Evolutionary conservation across 2,797 vertebrate species (phyloP).

Genomic region (Scolopax rusticola): DNA sequence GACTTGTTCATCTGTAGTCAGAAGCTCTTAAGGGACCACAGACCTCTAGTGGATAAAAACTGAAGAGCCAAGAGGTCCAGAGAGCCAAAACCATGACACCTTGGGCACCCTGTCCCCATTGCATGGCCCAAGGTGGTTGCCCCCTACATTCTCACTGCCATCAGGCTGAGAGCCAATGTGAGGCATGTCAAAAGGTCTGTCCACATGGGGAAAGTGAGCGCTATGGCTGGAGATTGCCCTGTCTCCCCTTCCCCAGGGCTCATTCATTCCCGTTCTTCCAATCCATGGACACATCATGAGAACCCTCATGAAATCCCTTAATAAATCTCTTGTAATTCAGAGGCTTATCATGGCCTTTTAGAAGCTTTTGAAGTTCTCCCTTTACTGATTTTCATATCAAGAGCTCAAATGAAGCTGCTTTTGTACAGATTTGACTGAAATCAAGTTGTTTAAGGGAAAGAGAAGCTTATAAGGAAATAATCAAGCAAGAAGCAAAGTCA

Average conservation of each 20-base stretch:
- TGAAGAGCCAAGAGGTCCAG: not conserved
- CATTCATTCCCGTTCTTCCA: not conserved
- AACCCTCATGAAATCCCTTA: not conserved
- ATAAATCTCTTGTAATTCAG: constrained; percentile 1
- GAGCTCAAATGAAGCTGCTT: not conserved
- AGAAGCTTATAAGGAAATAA: not conserved
- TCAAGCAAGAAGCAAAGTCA: not conserved
- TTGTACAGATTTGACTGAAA: not conserved
- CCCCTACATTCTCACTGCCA: rapidly evolving
- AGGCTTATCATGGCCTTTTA: not conserved
- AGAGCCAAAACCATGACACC: rapidly evolving
- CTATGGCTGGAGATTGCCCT: rapidly evolving
- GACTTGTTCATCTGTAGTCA: not conserved
- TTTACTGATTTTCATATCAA: constrained; percentile 8
- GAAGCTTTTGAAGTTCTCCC: not conserved
- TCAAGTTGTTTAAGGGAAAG: not conserved
- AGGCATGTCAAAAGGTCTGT: not conserved
- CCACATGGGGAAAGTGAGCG: rapidly evolving
- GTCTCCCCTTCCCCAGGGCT: not conserved
- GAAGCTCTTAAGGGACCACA: not conserved
- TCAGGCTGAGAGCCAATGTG: not conserved
- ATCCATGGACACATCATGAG: rapidly evolving
- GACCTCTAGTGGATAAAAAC: not conserved
- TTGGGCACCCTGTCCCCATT: rapidly evolving
- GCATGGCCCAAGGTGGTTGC: rapidly evolving